Evolutionary conservation across 92 coral and sea anemone species (phyloP).

Genomic region (Actinernus sp.): DNA sequence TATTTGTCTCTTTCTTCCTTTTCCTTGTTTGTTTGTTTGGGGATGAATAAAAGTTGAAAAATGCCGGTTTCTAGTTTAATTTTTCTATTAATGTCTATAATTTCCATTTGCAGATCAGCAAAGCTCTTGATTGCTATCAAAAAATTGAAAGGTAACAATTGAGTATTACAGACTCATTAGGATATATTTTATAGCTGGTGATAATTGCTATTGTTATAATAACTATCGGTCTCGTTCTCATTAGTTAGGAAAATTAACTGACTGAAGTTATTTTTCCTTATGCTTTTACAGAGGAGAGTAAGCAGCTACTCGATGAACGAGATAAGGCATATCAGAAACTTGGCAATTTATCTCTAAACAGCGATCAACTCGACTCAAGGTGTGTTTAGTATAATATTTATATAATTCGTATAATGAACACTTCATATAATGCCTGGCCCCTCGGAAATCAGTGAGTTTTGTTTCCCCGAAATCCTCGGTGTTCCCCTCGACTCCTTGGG

Average conservation of each 20-base stretch:
- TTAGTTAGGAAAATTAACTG: too few relatives aligned
- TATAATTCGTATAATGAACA: too few relatives aligned
- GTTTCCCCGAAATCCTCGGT: too few relatives aligned
- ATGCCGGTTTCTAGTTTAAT: background rate
- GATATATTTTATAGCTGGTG: too few relatives aligned
- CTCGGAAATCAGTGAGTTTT: too few relatives aligned
- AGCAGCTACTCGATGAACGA: constrained; percentile 80
- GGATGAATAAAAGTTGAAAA: too few relatives aligned
- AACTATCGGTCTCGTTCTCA: too few relatives aligned
- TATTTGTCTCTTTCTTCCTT: too few relatives aligned
- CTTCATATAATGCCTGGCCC: too few relatives aligned
- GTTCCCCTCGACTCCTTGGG: too few relatives aligned
- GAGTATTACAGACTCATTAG: too few relatives aligned
- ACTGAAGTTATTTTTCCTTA: background rate
- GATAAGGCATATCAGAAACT: constrained; percentile 90
- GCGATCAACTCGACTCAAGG: constrained; percentile 88
- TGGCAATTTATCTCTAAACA: constrained; percentile 81
- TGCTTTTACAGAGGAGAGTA: constrained; percentile 76
- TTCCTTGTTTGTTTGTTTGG: background rate
- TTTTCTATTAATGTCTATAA: background rate
- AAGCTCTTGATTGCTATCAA: constrained; percentile 80
- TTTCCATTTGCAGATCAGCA: constrained; percentile 58
- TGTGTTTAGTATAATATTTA: constrained; percentile 31
- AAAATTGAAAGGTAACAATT: constrained; percentile 78
- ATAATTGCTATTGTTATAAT: too few relatives aligned